Conservation (phyloP, 2,113 vertebrate species). For the Marmota flaviventris region DNA sequence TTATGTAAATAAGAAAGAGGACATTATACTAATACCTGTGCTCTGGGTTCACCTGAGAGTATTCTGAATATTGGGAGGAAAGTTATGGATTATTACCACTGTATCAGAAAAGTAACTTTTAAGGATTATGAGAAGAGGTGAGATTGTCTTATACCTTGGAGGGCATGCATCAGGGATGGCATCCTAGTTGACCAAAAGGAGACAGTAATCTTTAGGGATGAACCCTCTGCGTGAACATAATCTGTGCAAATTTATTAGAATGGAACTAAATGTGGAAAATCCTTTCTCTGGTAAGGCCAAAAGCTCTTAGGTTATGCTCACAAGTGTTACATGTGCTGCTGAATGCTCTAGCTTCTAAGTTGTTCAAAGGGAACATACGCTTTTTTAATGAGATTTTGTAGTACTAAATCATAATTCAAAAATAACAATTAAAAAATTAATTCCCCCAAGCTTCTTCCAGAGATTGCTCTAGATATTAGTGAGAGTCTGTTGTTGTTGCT, state of each 20-base stretch:
- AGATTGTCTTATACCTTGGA: background rate
- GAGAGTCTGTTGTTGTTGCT: background rate
- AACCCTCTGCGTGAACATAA: background rate
- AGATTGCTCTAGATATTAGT: background rate
- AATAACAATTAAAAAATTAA: background rate
- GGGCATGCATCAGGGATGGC: background rate
- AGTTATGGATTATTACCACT: background rate
- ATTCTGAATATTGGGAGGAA: background rate
- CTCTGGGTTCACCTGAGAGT: background rate
- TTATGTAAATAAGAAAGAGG: background rate
- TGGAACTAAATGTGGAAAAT: background rate
- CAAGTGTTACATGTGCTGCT: background rate
- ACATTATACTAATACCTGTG: background rate
- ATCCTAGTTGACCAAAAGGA: background rate
- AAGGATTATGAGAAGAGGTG: background rate
- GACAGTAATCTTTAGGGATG: background rate
- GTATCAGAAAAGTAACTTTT: background rate
- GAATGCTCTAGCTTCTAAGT: background rate
- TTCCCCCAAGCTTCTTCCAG: background rate
- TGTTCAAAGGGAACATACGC: background rate
- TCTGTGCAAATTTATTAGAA: constrained; percentile 56
- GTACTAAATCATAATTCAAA: constrained; percentile 1
- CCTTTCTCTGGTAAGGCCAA: constrained; percentile 49
- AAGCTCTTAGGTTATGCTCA: background rate
- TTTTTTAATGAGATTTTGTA: background rate